These are phyloP conservation scores for Macrosoma leucophasiata DNA, from an alignment of 2,888 invertebrate species.

Conservation along the genomic window DNA sequence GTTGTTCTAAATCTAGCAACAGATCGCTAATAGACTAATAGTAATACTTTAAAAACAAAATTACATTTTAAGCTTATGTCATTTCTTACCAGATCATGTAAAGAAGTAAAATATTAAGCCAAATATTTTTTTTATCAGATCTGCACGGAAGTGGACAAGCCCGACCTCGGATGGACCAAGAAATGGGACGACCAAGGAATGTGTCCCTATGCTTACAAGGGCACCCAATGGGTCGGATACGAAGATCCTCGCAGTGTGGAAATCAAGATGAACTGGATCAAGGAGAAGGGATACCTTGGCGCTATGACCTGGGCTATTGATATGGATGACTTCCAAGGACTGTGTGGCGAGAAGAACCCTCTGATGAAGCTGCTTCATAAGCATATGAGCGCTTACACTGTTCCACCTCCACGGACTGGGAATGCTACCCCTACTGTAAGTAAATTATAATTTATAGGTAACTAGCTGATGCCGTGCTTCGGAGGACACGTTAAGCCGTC, in stretches of 20 bases:
- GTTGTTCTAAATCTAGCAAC: too few relatives aligned
- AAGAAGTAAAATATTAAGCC: background rate
- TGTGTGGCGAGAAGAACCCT: slow-evolving; percentile 86
- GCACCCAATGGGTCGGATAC: slow-evolving; percentile 94
- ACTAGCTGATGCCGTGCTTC: too few relatives aligned
- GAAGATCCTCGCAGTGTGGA: slow-evolving; percentile 87
- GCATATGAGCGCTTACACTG: slow-evolving; percentile 81
- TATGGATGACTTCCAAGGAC: slow-evolving; percentile 92
- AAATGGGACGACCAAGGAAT: slow-evolving; percentile 89
- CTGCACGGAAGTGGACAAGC: slow-evolving; percentile 82
- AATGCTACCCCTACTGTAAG: slow-evolving; percentile 81
- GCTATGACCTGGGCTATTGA: slow-evolving; percentile 96
- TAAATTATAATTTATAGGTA: too few relatives aligned
- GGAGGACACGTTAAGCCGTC: too few relatives aligned
- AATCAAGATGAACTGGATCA: slow-evolving; percentile 93
- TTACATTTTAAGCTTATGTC: too few relatives aligned
- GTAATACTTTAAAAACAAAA: too few relatives aligned
- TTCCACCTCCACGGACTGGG: slow-evolving; percentile 79
- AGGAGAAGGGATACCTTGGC: slow-evolving; percentile 84
- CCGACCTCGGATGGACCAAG: slow-evolving; percentile 85
- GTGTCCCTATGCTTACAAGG: slow-evolving; percentile 90
- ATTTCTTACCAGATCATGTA: background rate
- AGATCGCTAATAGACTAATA: too few relatives aligned
- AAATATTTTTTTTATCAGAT: slow-evolving; percentile 72
- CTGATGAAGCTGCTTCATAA: slow-evolving; percentile 83